A percentile compares a stretch with the other conserved stretches of the same genome.
phyloP scores from a whole-genome alignment of 2,113 vertebrate species.

The Tychaedon coryphoeus region DNA sequence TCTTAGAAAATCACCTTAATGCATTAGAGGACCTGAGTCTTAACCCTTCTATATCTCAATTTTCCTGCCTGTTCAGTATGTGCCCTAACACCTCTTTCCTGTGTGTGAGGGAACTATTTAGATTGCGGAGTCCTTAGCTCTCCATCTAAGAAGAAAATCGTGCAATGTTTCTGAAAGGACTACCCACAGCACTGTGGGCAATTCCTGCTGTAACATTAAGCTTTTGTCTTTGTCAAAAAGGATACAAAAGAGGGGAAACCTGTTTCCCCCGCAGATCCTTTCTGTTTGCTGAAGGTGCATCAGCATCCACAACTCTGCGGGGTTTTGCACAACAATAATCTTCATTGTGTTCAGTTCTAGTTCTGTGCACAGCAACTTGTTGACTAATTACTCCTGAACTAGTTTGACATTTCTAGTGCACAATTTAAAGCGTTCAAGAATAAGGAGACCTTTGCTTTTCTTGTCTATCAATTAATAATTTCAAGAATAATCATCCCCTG shows the following conservation, averaged over 20 bases:
- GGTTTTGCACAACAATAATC: neutral
- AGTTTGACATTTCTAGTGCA: neutral
- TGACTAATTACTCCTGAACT: neutral
- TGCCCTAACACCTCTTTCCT: neutral
- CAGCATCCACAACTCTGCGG: rapidly evolving
- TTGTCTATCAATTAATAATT: slow-evolving; percentile 12
- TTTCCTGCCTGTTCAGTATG: neutral
- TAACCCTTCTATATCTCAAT: neutral
- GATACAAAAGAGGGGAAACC: neutral
- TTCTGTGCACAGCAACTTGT: neutral
- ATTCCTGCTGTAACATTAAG: neutral
- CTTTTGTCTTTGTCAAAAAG: neutral
- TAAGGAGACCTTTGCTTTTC: neutral
- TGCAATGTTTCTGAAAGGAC: neutral
- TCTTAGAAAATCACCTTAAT: neutral
- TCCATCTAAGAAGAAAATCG: neutral
- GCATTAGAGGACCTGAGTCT: neutral
- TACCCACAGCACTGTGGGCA: neutral
- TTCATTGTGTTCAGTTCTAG: neutral
- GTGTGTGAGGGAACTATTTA: neutral
- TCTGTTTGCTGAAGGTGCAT: neutral
- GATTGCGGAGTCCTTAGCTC: neutral
- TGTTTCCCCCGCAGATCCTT: neutral
- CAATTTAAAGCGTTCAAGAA: neutral
- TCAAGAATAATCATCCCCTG: neutral